Conservation (phyloP, 2,888 invertebrate genomes). For the Carcina quercana region DNA sequence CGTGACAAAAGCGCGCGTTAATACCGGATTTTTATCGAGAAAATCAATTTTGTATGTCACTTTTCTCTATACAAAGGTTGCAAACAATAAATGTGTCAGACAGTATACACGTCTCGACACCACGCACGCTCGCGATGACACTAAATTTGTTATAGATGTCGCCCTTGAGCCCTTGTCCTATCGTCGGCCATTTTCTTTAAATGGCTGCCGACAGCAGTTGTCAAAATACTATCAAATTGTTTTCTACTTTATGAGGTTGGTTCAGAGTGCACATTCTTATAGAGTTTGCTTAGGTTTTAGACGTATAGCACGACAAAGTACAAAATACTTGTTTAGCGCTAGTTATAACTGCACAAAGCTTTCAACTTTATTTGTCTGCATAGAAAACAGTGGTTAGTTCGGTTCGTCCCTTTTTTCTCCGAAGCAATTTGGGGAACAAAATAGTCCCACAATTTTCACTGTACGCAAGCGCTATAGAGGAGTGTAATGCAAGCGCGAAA, state of each 20-base stretch:
- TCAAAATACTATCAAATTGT: constrained; percentile 35
- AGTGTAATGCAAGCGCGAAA: constrained; percentile 7
- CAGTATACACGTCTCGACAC: constrained; percentile 37
- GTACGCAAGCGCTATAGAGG: constrained; percentile 37
- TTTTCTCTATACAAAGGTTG: constrained; percentile 59
- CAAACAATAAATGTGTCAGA: constrained; percentile 46
- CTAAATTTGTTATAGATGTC: constrained; percentile 65
- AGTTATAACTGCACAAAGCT: constrained; percentile 20
- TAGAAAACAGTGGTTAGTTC: constrained; percentile 25
- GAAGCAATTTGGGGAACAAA: constrained; percentile 31
- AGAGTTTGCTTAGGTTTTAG: constrained; percentile 39
- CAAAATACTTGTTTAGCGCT: constrained; percentile 28
- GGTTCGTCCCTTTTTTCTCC: constrained; percentile 37
- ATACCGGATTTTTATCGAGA: constrained; percentile 26
- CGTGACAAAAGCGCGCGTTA: constrained; percentile 23
- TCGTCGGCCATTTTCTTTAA: constrained; percentile 61
- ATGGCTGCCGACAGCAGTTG: constrained; percentile 56
- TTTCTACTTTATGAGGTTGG: constrained; percentile 10
- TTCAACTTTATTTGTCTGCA: constrained; percentile 31
- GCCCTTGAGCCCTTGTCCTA: constrained; percentile 37
- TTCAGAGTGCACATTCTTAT: constrained; percentile 15
- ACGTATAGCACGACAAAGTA: constrained; percentile 48
- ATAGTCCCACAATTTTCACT: constrained; percentile 22
- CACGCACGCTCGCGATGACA: constrained; percentile 58
- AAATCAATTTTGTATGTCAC: constrained; percentile 46